Conservation (phyloP, 1,140 invertebrate genomes). For the Halictus rubicundus region DNA sequence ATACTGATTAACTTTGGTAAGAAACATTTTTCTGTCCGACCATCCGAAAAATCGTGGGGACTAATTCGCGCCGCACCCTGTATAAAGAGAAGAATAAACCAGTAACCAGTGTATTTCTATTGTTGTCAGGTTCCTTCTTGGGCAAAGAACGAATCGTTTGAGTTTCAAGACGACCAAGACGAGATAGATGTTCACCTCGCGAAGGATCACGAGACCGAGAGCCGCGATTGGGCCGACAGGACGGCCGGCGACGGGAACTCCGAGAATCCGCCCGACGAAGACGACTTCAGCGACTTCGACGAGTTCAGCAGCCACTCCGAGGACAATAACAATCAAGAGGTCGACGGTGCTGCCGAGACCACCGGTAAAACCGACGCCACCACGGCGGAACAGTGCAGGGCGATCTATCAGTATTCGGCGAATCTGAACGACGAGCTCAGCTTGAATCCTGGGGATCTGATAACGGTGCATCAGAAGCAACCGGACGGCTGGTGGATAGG, state of each 20-base stretch:
- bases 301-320: conserved; percentile 80
- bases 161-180: conserved; percentile 83
- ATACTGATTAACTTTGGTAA: no score
- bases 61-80: no score
- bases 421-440: conserved; percentile 94
- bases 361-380: conserved; percentile 74
- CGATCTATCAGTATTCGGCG: conserved; percentile 93
- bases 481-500: conserved; percentile 98
- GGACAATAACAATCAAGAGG: conserved; percentile 76
- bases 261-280: conserved; percentile 76
- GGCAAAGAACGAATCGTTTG: conserved; percentile 84
- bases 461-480: conserved; percentile 94
- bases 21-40: no score
- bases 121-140: conserved; percentile 91
- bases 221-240: conserved; percentile 85
- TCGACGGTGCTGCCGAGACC: conserved; percentile 60
- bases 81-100: no score
- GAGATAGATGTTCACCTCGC: conserved; percentile 69
- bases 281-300: conserved; percentile 81
- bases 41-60: no score
- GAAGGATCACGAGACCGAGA: conserved; percentile 76
- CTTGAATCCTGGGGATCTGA: conserved; percentile 91
- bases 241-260: conserved; percentile 92
- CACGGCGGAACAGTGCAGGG: conserved; percentile 86
- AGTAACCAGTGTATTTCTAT: no score